Conservation (phyloP, 2,113 vertebrate genomes). For the Kryptolebias marmoratus region DNA sequence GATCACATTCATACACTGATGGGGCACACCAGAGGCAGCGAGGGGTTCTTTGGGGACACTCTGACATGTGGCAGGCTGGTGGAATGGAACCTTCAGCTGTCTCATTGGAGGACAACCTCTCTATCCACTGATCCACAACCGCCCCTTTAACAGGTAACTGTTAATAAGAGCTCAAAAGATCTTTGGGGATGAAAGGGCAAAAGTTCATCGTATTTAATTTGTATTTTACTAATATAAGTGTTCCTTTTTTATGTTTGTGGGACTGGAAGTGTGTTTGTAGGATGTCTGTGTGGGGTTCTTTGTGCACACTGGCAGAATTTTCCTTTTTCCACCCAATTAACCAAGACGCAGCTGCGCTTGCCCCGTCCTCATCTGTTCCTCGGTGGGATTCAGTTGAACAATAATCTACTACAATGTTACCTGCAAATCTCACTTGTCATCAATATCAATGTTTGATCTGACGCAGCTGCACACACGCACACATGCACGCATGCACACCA, state of each 20-base stretch:
- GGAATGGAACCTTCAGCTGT: too few species aligned
- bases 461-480: slow-evolving; percentile 19
- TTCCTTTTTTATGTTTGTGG: not conserved
- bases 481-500: not conserved
- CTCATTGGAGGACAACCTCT: too few species aligned
- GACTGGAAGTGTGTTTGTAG: not conserved
- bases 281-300: not conserved
- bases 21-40: too few species aligned
- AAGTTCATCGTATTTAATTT: slow-evolving; percentile 2
- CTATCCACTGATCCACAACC: too few species aligned
- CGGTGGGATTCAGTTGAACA: slow-evolving; percentile 58
- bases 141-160: not conserved
- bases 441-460: slow-evolving; percentile 48
- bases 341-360: slow-evolving; percentile 65
- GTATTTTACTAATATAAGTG: slow-evolving; percentile 1
- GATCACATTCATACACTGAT: too few species aligned
- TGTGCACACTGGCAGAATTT: slow-evolving; percentile 9
- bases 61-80: too few species aligned
- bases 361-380: slow-evolving; percentile 51
- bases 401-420: slow-evolving; percentile 47
- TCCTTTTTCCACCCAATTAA: slow-evolving; percentile 47
- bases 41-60: too few species aligned
- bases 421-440: slow-evolving; percentile 54
- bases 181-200: not conserved
- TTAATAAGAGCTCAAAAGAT: slow-evolving; percentile 5